Conservation (phyloP, 2,797 vertebrate genomes). For the Limosa lapponica region DNA sequence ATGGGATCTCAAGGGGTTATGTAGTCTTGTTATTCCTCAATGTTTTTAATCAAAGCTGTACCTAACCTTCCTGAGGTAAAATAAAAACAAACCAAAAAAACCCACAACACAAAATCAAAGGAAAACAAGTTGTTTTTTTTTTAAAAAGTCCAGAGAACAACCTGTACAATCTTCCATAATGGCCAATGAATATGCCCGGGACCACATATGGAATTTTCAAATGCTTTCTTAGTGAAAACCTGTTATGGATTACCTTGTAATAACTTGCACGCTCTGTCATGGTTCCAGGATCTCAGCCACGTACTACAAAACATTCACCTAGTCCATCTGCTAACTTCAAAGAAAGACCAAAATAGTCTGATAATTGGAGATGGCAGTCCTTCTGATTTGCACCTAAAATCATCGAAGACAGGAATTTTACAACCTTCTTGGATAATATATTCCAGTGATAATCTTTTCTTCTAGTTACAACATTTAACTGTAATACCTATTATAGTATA, state of each 20-base stretch:
- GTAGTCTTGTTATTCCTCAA: not conserved
- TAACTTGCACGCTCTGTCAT: not conserved
- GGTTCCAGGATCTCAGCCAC: not conserved
- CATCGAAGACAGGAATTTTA: not conserved
- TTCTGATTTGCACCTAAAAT: not conserved
- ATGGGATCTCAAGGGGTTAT: not conserved
- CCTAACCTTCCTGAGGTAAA: not conserved
- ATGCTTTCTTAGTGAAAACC: not conserved
- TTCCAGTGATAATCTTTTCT: not conserved
- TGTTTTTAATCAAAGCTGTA: slow-evolving; percentile 14
- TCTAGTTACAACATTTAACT: not conserved
- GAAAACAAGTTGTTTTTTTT: not conserved
- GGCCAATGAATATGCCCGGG: not conserved
- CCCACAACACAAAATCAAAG: not conserved
- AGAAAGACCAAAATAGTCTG: not conserved
- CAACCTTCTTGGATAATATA: not conserved
- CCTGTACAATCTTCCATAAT: not conserved
- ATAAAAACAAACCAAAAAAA: not conserved
- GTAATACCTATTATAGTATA: not conserved
- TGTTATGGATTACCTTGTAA: not conserved
- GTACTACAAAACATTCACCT: not conserved
- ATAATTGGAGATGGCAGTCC: not conserved
- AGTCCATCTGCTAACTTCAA: not conserved
- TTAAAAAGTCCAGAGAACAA: not conserved
- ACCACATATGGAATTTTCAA: not conserved